Evolutionary conservation across 2,113 vertebrate species (phyloP), one percentile per base, ranked within the genome.

Genomic region (Tyrannus savana): DNA sequence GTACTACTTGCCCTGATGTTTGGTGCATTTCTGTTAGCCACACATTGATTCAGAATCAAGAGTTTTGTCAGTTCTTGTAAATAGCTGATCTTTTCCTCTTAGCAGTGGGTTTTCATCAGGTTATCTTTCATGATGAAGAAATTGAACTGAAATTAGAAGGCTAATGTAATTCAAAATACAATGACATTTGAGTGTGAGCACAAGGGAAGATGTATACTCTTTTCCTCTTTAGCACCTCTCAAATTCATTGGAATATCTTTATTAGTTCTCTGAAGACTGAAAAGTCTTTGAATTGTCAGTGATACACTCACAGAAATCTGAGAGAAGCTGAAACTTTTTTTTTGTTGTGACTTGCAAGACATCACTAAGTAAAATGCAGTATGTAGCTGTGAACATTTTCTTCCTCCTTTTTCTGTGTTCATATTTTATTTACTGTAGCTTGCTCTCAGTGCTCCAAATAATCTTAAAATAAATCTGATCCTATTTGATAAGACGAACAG

Each of bases 391-490:
- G 81, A 94, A 94, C 62, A 73, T 58, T 89, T 95, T 84, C 46
- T 47, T 90, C 33, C 53, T 81, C 50, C 41, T 84, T 87, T 89
- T 88, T 89, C 74, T 79, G 28, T 85, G 66, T 82, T 95, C 80
- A 59, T 93, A 88, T 95, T 95, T 95, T 95, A 91, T 96, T 95
- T 95, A 89, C 84, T 80, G 2, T 77, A 37, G 55, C 72, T 81
- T 90, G 39, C 33, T 93, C 62, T 91, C 63, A 35, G 72, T 86
- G 73, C 64, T 95, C 50, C 64, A 77, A 63, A 90, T 94, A 94
- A 93, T 92, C 90, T 95, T 90, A 78, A 94, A 92, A 88, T 93
- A 88, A 84, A 86, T 92, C 82, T 90, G 42, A 81, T 95, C 76
- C 68, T 93, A 63, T 86, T 92, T 93, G 86, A 81, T 95, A 92